A percentile compares a stretch with the other conserved stretches of the same genome.
Conservation (phyloP, 2,113 vertebrate genomes). For the Rhodinocichla rosea region DNA sequence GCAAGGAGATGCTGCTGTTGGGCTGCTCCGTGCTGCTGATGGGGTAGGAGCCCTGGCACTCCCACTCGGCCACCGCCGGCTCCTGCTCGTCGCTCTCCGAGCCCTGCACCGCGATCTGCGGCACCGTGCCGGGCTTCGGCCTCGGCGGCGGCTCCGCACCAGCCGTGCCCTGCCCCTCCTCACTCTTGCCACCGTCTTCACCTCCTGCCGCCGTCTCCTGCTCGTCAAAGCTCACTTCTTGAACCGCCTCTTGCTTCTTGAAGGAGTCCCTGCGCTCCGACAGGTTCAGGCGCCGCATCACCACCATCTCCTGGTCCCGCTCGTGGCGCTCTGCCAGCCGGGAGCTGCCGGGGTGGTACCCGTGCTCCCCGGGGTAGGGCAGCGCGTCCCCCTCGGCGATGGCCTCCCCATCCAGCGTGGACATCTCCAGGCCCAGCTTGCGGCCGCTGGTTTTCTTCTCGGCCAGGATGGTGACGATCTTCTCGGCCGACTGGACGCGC, state of each 20-base stretch:
- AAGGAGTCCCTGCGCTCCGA: slow-evolving; percentile 94
- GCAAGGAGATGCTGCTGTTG: not conserved
- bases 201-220: slow-evolving; percentile 56
- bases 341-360: slow-evolving; percentile 62
- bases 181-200: not conserved
- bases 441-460: slow-evolving; percentile 73
- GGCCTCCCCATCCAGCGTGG: slow-evolving; percentile 67
- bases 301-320: slow-evolving; percentile 84
- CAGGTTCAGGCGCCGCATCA: slow-evolving; percentile 93
- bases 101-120: slow-evolving; percentile 89
- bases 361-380: slow-evolving; percentile 41
- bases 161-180: not conserved
- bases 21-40: not conserved
- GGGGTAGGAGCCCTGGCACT: slow-evolving; percentile 77
- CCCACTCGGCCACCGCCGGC: slow-evolving; percentile 39
- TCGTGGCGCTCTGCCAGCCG: slow-evolving; percentile 66
- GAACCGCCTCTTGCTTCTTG: slow-evolving; percentile 96
- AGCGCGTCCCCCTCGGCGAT: slow-evolving; percentile 31
- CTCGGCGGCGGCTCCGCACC: not conserved
- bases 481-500: slow-evolving; percentile 89
- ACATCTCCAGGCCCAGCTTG: slow-evolving; percentile 80
- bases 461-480: slow-evolving; percentile 76
- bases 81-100: slow-evolving; percentile 80
- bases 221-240: slow-evolving; percentile 97
- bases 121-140: slow-evolving; percentile 73